phyloP scores from a whole-genome alignment of 2,113 vertebrate genomes.

The Asarcornis scutulata region DNA sequence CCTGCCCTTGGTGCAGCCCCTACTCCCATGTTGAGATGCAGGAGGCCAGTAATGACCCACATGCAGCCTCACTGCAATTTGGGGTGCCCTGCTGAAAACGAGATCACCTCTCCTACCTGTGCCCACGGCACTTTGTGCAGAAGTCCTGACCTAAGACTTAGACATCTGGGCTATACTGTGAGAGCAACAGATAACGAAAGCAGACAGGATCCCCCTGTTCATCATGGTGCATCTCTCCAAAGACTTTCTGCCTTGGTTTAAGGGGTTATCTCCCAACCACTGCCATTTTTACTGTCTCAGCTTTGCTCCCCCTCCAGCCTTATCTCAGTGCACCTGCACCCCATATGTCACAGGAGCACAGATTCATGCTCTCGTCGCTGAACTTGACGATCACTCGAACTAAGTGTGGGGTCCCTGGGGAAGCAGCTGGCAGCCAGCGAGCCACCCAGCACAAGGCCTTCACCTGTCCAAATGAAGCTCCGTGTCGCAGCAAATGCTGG shows the following conservation, averaged over 20 bases:
- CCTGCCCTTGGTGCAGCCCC: accelerated
- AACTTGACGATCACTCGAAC: background rate
- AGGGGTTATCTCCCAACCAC: background rate
- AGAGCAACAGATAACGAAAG: background rate
- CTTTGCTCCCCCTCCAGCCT: background rate
- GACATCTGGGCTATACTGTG: accelerated
- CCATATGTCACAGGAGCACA: accelerated
- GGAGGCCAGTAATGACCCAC: accelerated
- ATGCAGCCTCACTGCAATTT: background rate
- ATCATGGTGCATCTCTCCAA: background rate
- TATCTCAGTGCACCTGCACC: background rate
- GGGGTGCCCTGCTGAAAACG: background rate
- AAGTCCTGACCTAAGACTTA: background rate
- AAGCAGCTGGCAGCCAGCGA: background rate
- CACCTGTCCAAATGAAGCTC: background rate
- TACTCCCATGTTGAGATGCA: background rate
- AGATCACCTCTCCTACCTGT: background rate
- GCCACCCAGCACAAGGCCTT: background rate
- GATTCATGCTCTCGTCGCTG: accelerated
- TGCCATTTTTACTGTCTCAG: background rate
- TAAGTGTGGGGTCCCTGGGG: background rate
- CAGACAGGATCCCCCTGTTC: background rate
- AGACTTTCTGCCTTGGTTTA: background rate
- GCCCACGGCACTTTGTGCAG: background rate
- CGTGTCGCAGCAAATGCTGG: background rate